Base-by-base conservation (phyloP, 2,888 invertebrate genomes). In the Cephus rjabovi region DNA sequence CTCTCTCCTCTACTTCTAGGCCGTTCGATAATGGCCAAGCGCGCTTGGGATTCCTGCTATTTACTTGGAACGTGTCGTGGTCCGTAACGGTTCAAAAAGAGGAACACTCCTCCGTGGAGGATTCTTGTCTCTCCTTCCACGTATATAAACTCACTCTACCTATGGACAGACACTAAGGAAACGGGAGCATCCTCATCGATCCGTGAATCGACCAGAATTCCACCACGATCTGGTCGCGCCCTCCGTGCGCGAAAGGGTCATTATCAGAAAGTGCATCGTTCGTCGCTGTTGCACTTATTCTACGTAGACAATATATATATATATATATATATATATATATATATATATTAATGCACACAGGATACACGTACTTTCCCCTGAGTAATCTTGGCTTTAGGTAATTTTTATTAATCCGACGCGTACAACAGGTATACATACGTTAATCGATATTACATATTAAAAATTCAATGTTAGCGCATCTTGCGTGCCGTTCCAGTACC, bases 61-160 rank as follows among this genome's bases (percentile, higher is more conserved):
- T 84, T 84, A 81, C 83, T 79, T 69, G 77, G 73, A 77, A 81
- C 84, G 79, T 84, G 82, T 84, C 84, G 81, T 80, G 81, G 83
- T 81, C 83, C 83, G 81, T 84, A 84, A 85, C 84, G 83, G 82
- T 83, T 79, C 77, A 81, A 81, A 80, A 80, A 80, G 81, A 80
- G 80, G 56, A 56, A 56, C 56, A 56, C 56, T 23, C 15, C 35
- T 15, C 23, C 23, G 9, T 73, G n/a, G 37, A 71, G 76, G 71
- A 34, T 34, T 34, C 74, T 9, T 34, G 74, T 30, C 15, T 74
- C n/a, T 74, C 74, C 35, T 74, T 56, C 31, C 37, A 75, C 30
- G 40, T 56, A 40, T 30, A n/a, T 40, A 56, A 73, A 73, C 56
- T 56, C 56, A 33, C 9, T 34, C 69, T 30, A 76, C 69, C 23